These are phyloP conservation scores for Drosophila funebris DNA, from an alignment of 1,140 invertebrate species.

Conservation along the genomic window DNA sequence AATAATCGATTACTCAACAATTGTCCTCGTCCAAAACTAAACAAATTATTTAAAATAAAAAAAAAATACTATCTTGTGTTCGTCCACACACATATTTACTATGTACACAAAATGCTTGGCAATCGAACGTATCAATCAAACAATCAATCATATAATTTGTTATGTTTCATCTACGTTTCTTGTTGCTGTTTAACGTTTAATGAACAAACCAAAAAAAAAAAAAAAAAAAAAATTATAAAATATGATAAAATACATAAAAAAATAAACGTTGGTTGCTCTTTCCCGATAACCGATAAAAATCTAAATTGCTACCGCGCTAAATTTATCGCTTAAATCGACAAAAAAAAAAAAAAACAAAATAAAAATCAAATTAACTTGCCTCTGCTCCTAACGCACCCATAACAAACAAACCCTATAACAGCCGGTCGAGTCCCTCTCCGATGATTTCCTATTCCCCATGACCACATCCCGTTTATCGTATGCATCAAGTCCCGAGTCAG, in stretches of 20 bases:
- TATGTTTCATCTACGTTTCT: constrained; percentile 73
- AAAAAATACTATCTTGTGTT: constrained; percentile 66
- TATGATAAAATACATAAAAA: too few relatives aligned
- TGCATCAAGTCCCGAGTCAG: constrained; percentile 97
- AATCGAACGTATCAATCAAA: constrained; percentile 55
- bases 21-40: constrained; percentile 76
- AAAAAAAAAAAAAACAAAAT: constrained; percentile 15
- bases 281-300: constrained; percentile 27
- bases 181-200: constrained; percentile 72
- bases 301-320: constrained; percentile 46
- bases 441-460: constrained; percentile 99
- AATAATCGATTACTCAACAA: constrained; percentile 62
- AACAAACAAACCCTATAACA: constrained; percentile 68
- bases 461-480: constrained; percentile 96
- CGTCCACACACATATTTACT: constrained; percentile 57
- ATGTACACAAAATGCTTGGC: constrained; percentile 71
- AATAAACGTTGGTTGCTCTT: constrained; percentile 60
- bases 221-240: too few relatives aligned
- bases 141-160: constrained; percentile 60
- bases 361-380: constrained; percentile 47
- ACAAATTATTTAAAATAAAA: constrained; percentile 35
- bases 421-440: constrained; percentile 93
- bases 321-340: constrained; percentile 31
- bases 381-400: constrained; percentile 48
- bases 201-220: constrained; percentile 19